Percentiles rank a stretch among this genome's conserved stretches.
These are phyloP conservation scores for Liasis olivaceus DNA, from an alignment of 2,797 vertebrate genomes.

Conservation along the genomic window DNA sequence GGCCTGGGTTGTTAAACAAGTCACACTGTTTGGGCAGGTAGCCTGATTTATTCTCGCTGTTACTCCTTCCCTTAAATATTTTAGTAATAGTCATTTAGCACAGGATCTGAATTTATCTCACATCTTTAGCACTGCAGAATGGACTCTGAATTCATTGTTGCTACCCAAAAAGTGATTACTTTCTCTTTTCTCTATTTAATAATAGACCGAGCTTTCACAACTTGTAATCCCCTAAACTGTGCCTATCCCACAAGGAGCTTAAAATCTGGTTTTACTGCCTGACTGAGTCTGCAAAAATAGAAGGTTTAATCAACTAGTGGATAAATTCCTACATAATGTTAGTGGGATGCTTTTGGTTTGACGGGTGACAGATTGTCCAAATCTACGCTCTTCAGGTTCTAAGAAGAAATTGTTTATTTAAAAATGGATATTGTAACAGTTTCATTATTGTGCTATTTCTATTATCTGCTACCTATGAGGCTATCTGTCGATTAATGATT, in stretches of 20 bases:
- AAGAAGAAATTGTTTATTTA: neutral
- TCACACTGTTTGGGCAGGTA: conserved; percentile 9
- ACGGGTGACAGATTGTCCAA: neutral
- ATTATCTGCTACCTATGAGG: neutral
- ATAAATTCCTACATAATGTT: neutral
- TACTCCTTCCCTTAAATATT: neutral
- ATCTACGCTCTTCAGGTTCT: neutral
- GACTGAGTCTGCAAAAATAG: neutral
- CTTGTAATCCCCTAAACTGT: neutral
- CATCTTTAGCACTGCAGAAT: neutral
- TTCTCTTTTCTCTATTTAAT: neutral
- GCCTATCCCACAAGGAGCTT: neutral
- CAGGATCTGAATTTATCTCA: neutral
- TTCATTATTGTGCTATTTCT: neutral
- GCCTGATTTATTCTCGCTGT: neutral
- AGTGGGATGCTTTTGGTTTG: neutral
- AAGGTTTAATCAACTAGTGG: neutral
- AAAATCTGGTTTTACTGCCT: neutral
- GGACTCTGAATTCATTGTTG: neutral
- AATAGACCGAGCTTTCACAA: neutral
- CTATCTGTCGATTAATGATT: neutral
- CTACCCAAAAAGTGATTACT: neutral
- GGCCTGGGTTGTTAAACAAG: conserved; percentile 32
- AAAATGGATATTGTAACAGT: neutral
- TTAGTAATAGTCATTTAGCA: neutral